Evolutionary conservation across 2,113 vertebrate genomes (phyloP).

Genomic region (pig (Sus scrofa)): T2T-Sscrofa CM000826.6:76619001-76619500

Average conservation of each 20-base stretch:
- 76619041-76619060: not conserved
- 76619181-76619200: not conserved
- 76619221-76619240: not conserved
- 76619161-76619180: not conserved
- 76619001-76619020: not conserved
- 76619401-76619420: not conserved
- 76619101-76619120: not conserved
- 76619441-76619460: not conserved
- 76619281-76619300: not conserved
- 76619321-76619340: not conserved
- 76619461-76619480: not conserved
- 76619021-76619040: not conserved
- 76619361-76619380: not conserved
- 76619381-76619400: not conserved
- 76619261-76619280: no score
- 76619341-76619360: not conserved
- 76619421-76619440: not conserved
- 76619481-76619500: not conserved
- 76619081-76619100: not conserved
- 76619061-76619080: conserved; percentile 14
- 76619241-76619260: not conserved
- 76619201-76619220: not conserved
- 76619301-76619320: not conserved
- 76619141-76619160: conserved; percentile 32
- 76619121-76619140: not conserved